Evolutionary conservation across 2,797 vertebrate species (phyloP).

Genomic region (Paramormyrops hopkinsi): DNA sequence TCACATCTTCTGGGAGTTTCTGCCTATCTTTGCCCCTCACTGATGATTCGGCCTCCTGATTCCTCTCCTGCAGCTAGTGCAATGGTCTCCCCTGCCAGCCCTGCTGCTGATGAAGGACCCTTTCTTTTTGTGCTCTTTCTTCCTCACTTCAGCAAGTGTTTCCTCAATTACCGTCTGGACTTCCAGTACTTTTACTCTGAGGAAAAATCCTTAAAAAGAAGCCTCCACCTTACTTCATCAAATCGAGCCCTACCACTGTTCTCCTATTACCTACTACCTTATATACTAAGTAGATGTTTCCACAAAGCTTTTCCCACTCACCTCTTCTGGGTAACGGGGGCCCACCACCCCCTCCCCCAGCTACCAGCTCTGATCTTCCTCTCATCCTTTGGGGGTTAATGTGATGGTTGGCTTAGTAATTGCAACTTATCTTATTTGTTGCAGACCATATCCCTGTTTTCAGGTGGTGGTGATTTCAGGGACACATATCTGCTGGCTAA

Average conservation of each 20-base stretch:
- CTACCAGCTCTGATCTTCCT: background rate
- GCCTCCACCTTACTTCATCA: background rate
- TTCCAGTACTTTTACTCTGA: background rate
- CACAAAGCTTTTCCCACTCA: background rate
- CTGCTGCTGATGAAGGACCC: background rate
- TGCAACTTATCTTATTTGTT: background rate
- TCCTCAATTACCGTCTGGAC: background rate
- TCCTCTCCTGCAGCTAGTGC: background rate
- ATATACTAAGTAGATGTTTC: background rate
- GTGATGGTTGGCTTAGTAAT: background rate
- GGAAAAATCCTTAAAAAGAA: background rate
- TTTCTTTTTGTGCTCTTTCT: background rate
- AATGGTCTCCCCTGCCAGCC: background rate
- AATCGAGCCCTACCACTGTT: background rate
- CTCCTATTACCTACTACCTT: background rate
- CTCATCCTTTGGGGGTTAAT: background rate
- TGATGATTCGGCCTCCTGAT: background rate
- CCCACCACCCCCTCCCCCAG: background rate
- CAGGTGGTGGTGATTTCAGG: background rate
- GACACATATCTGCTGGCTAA: background rate
- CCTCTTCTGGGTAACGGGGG: background rate
- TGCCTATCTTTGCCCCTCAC: background rate
- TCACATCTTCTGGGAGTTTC: background rate
- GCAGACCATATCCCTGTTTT: background rate
- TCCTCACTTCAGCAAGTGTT: background rate